phyloP scores from a whole-genome alignment of 2,113 vertebrate species.

The Megaleporinus macrocephalus region DNA sequence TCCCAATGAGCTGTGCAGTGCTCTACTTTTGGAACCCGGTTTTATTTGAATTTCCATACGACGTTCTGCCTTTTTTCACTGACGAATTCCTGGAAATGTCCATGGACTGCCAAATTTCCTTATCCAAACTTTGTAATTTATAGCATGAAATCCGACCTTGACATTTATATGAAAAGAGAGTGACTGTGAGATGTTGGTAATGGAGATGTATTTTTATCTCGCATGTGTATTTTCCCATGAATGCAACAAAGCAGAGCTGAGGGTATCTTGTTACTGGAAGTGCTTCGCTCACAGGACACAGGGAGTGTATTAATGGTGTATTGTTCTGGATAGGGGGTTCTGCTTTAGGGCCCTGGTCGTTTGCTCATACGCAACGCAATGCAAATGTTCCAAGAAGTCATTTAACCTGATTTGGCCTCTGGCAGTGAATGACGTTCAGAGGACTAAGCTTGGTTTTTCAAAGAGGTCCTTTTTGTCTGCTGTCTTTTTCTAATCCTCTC shows the following conservation, averaged over 20 bases:
- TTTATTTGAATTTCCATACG: not conserved
- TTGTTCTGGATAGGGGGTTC: not conserved
- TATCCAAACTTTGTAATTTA: constrained; percentile 1
- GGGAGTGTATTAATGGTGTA: not conserved
- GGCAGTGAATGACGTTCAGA: not conserved
- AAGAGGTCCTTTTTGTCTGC: not conserved
- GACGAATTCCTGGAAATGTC: not conserved
- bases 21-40: not conserved
- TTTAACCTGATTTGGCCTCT: not conserved
- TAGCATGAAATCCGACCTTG: not conserved
- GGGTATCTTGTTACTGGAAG: not conserved
- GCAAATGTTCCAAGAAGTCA: not conserved
- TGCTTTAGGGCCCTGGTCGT: not conserved
- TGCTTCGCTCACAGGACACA: not conserved
- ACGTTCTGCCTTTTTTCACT: not conserved
- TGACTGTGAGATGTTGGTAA: not conserved
- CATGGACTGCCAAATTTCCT: not conserved
- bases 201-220: not conserved
- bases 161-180: not conserved
- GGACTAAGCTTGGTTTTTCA: not conserved
- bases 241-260: not conserved
- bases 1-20: no score
- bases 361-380: not conserved
- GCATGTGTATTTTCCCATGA: not conserved
- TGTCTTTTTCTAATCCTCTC: not conserved